phyloP scores from a whole-genome alignment of 2,113 vertebrate species.

The Azemiops feae region DNA sequence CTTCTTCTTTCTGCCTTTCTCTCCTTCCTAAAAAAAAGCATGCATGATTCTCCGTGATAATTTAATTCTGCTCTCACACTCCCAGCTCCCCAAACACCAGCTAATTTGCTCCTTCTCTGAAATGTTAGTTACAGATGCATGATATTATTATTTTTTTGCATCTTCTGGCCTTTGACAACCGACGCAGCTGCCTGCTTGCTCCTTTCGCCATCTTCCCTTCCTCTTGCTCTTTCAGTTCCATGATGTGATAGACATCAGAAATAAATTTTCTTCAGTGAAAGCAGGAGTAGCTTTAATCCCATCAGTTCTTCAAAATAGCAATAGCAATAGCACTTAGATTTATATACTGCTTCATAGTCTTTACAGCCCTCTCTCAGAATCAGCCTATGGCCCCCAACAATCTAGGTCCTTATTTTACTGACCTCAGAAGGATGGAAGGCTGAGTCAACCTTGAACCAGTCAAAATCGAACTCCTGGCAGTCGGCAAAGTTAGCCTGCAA shows the following conservation, averaged over 20 bases:
- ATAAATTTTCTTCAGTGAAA: not conserved
- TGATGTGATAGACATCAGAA: not conserved
- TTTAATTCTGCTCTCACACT: not conserved
- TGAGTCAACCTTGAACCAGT: not conserved
- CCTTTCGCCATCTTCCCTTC: not conserved
- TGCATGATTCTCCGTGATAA: not conserved
- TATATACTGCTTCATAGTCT: not conserved
- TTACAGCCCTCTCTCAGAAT: not conserved
- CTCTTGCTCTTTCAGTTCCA: not conserved
- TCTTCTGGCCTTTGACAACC: not conserved
- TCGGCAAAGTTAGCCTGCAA: not conserved
- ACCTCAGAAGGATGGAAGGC: not conserved
- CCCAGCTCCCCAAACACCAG: not conserved
- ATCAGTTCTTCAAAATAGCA: not conserved
- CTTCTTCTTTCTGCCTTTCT: not conserved
- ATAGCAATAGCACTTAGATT: not conserved
- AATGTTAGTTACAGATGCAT: not conserved
- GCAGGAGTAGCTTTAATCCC: not conserved
- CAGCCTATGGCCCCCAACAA: not conserved
- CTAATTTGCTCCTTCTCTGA: conserved; percentile 4
- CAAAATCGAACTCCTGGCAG: not conserved
- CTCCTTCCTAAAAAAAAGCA: not conserved
- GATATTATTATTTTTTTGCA: not conserved
- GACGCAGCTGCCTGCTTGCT: not conserved
- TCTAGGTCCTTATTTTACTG: not conserved